These are phyloP conservation scores for Pelusios castaneus DNA, from an alignment of 2,113 vertebrate species.

Conservation along the genomic window DNA sequence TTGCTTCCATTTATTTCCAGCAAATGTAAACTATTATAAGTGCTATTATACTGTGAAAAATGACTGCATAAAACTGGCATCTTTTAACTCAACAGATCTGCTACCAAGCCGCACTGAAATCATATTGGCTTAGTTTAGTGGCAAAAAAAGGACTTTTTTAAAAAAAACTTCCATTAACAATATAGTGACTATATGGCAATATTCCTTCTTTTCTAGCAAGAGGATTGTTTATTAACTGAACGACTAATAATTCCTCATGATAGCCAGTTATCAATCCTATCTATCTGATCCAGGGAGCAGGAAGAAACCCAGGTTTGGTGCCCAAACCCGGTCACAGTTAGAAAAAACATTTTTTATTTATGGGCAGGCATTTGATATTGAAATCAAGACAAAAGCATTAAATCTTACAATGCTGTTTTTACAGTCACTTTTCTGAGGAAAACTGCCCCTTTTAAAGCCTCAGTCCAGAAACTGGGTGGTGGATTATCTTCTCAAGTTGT, in stretches of 20 bases:
- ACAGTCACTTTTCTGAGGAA: background rate
- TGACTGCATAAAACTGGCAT: background rate
- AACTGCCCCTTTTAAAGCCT: background rate
- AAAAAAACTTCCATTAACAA: background rate
- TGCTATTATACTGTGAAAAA: background rate
- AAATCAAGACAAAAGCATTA: rapidly evolving
- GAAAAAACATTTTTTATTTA: background rate
- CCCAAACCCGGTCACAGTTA: background rate
- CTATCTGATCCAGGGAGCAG: background rate
- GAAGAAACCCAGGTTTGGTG: background rate
- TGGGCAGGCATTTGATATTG: background rate
- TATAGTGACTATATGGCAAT: background rate
- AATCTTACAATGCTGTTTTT: background rate
- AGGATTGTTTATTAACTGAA: background rate
- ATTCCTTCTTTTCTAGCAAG: background rate
- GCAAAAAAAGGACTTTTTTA: background rate
- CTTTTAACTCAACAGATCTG: background rate
- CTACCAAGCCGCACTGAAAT: background rate
- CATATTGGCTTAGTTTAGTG: background rate
- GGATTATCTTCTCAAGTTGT: background rate
- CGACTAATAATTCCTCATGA: background rate
- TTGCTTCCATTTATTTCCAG: background rate
- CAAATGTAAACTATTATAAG: background rate
- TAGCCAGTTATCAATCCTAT: background rate
- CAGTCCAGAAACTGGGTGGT: rapidly evolving